phyloP scores from a whole-genome alignment of 2,113 vertebrate genomes.

The Synodontis membranacea region DNA sequence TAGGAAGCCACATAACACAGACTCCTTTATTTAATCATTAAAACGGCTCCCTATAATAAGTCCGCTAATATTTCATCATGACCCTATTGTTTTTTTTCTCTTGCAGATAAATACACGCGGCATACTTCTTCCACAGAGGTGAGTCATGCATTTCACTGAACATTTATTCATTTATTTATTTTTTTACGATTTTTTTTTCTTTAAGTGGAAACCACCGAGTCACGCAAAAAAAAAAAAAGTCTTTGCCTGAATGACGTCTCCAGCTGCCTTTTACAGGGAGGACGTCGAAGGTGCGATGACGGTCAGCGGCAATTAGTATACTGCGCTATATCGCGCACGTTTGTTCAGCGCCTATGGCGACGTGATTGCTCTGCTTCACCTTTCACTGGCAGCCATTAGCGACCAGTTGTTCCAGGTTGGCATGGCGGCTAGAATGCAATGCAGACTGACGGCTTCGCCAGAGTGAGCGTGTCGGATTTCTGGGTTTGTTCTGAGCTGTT shows the following conservation, averaged over 20 bases:
- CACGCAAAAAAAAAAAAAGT: slow-evolving; percentile 14
- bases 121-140: slow-evolving; percentile 82
- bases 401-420: slow-evolving; percentile 36
- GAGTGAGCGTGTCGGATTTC: slow-evolving; percentile 11
- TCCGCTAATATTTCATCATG: background rate
- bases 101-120: slow-evolving; percentile 52
- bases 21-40: background rate
- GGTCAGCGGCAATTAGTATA: background rate
- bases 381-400: slow-evolving; percentile 22
- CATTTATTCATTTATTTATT: no score
- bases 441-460: background rate
- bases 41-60: background rate
- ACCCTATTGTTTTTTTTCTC: slow-evolving; percentile 47
- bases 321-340: background rate
- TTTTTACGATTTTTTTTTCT: slow-evolving; percentile 1
- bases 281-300: background rate
- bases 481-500: background rate
- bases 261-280: background rate
- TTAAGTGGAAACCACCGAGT: slow-evolving; percentile 11
- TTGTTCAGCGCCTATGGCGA: background rate
- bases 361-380: slow-evolving; percentile 10
- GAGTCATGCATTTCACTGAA: slow-evolving; percentile 64
- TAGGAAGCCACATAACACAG: no score
- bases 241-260: background rate
- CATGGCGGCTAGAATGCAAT: slow-evolving; percentile 30